Evolutionary conservation across 2,888 invertebrate species (phyloP).

Genomic region (Galeruca laticollis): DNA sequence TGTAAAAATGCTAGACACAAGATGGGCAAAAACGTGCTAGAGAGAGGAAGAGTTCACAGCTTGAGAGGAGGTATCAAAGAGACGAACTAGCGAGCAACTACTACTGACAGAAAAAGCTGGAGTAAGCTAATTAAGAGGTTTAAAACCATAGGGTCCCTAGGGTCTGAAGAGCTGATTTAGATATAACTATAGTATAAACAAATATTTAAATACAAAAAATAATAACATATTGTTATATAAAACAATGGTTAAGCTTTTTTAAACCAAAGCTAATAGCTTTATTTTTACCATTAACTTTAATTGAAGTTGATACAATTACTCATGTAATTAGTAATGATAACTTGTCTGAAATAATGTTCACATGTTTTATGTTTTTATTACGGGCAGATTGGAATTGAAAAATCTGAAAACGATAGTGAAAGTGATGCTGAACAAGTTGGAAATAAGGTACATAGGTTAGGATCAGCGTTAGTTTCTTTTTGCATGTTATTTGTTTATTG

Average conservation of each 20-base stretch:
- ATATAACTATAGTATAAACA: too few relatives aligned
- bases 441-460: conserved; percentile 57
- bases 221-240: too few relatives aligned
- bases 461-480: conserved; percentile 24
- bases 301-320: conserved; percentile 2
- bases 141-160: too few relatives aligned
- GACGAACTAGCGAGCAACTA: too few relatives aligned
- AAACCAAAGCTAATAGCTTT: neutral
- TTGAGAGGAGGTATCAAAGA: too few relatives aligned
- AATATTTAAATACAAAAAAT: too few relatives aligned
- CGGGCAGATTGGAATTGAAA: conserved; percentile 52
- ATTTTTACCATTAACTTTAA: neutral
- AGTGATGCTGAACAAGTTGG: conserved; percentile 57
- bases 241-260: neutral
- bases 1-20: too few relatives aligned
- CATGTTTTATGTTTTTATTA: conserved; percentile 41
- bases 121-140: too few relatives aligned
- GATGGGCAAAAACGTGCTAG: too few relatives aligned
- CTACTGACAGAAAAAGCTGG: too few relatives aligned
- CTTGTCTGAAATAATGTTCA: conserved; percentile 17
- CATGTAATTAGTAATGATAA: conserved; percentile 7
- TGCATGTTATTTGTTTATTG: conserved; percentile 30
- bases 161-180: too few relatives aligned
- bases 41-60: too few relatives aligned
- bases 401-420: conserved; percentile 53